These are phyloP conservation scores for Danaus chrysippus DNA, from an alignment of 2,888 invertebrate genomes.

Conservation along the genomic window DNA sequence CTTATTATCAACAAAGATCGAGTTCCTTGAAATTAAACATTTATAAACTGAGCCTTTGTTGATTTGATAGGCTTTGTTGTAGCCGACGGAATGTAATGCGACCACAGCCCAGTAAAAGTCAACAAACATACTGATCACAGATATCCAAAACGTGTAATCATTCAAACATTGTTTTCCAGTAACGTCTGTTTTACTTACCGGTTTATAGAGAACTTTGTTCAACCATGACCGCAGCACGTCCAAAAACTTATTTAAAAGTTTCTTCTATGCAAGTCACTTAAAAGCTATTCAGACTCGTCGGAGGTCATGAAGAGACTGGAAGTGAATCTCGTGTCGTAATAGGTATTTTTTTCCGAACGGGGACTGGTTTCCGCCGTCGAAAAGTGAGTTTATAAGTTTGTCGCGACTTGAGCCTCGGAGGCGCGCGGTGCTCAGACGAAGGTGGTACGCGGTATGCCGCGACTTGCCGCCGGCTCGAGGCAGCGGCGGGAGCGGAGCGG, in stretches of 20 bases:
- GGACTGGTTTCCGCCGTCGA: constrained; percentile 61
- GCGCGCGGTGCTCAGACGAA: constrained; percentile 53
- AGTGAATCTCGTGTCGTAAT: constrained; percentile 47
- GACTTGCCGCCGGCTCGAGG: constrained; percentile 32
- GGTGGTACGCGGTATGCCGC: constrained; percentile 57
- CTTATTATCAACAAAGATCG: constrained; percentile 43
- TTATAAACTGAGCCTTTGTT: constrained; percentile 52
- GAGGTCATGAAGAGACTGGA: constrained; percentile 28
- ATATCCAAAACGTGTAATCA: constrained; percentile 22
- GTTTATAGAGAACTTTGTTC: constrained; percentile 67
- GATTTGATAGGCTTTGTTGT: constrained; percentile 35
- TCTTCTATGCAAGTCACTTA: constrained; percentile 40
- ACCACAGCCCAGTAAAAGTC: constrained; percentile 22
- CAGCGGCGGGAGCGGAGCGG: constrained; percentile 48
- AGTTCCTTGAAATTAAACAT: constrained; percentile 54
- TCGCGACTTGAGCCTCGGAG: constrained; percentile 43
- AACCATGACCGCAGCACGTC: constrained; percentile 59
- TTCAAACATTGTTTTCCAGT: constrained; percentile 51
- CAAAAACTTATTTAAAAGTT: constrained; percentile 62
- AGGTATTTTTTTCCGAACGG: constrained; percentile 43
- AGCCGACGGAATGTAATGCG: constrained; percentile 37
- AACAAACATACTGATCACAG: constrained; percentile 13
- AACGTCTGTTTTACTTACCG: constrained; percentile 69
- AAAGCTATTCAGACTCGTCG: constrained; percentile 41
- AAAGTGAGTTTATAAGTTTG: constrained; percentile 68